Percentiles rank a stretch among this genome's conserved stretches.
These are phyloP conservation scores for Malurus cyaneus DNA, from an alignment of 2,113 vertebrate species.

Conservation along the genomic window DNA sequence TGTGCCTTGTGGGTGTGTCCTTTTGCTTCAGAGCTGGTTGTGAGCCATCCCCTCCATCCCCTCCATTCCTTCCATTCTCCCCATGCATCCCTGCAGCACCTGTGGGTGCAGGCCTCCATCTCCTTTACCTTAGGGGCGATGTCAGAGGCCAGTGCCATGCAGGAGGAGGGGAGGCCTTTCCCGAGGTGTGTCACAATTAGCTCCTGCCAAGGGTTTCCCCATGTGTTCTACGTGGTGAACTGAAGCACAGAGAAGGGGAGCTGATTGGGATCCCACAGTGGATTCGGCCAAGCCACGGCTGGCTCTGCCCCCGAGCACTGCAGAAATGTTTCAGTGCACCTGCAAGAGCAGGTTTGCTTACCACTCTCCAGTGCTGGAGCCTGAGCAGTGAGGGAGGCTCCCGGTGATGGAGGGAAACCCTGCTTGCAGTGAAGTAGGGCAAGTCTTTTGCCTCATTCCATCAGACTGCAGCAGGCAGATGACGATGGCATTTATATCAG, in stretches of 20 bases:
- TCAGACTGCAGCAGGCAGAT: slow-evolving; percentile 8
- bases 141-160: not conserved
- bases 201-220: fast-evolving
- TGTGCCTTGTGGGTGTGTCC: not conserved
- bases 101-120: not conserved
- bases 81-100: not conserved
- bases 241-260: not conserved
- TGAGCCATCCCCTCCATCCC: not conserved
- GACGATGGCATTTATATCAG: not conserved
- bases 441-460: not conserved
- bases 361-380: not conserved
- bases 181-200: not conserved
- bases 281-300: not conserved
- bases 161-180: not conserved
- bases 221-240: fast-evolving
- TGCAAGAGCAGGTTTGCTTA: not conserved
- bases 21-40: fast-evolving
- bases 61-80: not conserved
- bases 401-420: not conserved
- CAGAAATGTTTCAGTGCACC: not conserved
- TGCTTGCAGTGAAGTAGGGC: slow-evolving; percentile 23
- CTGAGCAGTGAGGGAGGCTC: not conserved
- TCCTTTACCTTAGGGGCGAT: not conserved
- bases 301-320: not conserved
- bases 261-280: not conserved